Evolutionary conservation across 2,888 invertebrate genomes (phyloP), one percentile per base, ranked within the genome.

Genomic region (Diadegma fenestrale): DNA sequence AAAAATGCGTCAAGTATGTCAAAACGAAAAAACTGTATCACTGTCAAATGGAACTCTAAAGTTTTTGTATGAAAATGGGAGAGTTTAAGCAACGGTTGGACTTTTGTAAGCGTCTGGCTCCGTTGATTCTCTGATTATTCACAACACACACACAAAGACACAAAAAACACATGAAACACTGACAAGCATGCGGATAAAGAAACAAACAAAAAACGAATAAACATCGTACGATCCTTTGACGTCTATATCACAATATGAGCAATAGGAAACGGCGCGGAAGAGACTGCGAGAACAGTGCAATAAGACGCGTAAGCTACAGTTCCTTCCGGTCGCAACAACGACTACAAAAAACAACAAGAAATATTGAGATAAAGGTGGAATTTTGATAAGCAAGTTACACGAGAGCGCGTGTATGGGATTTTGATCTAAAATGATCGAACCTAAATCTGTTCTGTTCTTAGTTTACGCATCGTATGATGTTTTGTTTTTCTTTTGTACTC

Each of bases 41-140:
- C 73, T 71, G 64, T 77, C 66, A 71, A 77, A 75, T 76, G 80
- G 80, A 79, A 79, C 69, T 80, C 80, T 76, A 80, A 84, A 80
- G 71, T 77, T 77, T 75, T 84, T 84, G 76, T 84, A 84, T 76
- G 72, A 80, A 77, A 37, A 37, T 37, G 37, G 61, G 80, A 45
- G 71, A 76, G 69, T 84, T 80, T 58, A 69, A 69, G 30, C 17
- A 63, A 80, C 75, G 79, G 63, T 84, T 76, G 58, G 78, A 66
- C 78, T 71, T 77, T 69, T 33, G 75, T 76, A 69, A 48, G 51
- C 75, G 41, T 76, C 83, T 76, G 80, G 54, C 69, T 75, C 75
- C 68, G 43, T 45, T 26, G 45, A 61, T 66, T 82, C 48, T 64
- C 63, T 48, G 37, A 76, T 66, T 37, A 77, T 22, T 33, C 33